Percentiles rank a stretch among this genome's conserved stretches.
phyloP scores from a whole-genome alignment of 2,888 invertebrate species.

The Philhelius pedissequus region DNA sequence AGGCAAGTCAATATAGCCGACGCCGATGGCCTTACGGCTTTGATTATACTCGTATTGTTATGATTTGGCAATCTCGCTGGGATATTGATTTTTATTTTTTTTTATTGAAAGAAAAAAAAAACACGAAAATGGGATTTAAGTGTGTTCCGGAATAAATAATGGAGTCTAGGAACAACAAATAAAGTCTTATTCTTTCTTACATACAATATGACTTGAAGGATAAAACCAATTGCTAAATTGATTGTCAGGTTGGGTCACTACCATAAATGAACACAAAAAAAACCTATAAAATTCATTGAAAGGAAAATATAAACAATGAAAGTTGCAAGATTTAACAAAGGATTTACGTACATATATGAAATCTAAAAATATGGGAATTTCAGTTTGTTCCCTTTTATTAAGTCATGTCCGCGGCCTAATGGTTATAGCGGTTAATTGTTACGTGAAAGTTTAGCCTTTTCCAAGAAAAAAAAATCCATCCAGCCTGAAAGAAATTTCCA shows the following conservation, averaged over 20 bases:
- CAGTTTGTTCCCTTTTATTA: no score
- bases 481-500: no score
- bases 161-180: not conserved
- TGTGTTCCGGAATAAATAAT: not conserved
- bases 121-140: not conserved
- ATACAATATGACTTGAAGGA: not conserved
- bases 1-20: not conserved
- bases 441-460: no score
- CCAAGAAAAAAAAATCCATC: no score
- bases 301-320: not conserved
- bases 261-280: not conserved
- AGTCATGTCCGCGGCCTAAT: no score
- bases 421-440: no score
- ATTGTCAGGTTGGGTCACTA: not conserved
- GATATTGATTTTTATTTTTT: not conserved
- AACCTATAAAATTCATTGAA: not conserved
- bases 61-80: not conserved
- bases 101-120: not conserved
- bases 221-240: not conserved
- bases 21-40: not conserved
- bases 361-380: not conserved
- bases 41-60: not conserved
- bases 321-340: not conserved
- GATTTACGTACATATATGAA: no score
- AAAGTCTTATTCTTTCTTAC: not conserved